Percentiles rank a stretch among this genome's conserved stretches.
phyloP scores from a whole-genome alignment of 1,140 invertebrate species.

The Drosophila punjabiensis region DNA sequence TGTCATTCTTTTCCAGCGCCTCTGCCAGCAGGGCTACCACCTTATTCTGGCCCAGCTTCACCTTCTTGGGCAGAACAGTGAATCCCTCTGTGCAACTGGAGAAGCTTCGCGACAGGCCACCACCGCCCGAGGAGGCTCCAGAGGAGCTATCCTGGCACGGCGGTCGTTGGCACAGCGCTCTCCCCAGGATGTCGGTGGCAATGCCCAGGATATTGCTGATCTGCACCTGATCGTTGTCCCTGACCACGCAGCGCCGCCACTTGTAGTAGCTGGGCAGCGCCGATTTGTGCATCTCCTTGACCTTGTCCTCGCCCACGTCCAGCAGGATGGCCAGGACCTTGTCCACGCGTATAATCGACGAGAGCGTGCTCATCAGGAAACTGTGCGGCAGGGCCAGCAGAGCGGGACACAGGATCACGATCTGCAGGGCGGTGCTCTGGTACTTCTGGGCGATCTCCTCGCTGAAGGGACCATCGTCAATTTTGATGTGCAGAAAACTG shows the following conservation, averaged over 20 bases:
- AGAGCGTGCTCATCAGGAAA: conserved; percentile 86
- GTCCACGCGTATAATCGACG: conserved; percentile 89
- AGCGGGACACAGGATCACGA: conserved; percentile 92
- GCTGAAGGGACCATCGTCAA: conserved; percentile 89
- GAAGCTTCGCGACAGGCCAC: conserved; percentile 72
- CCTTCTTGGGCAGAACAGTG: conserved; percentile 81
- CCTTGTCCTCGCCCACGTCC: conserved; percentile 89
- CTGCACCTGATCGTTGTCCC: conserved; percentile 92
- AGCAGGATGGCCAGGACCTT: conserved; percentile 92
- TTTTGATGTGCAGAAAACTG: conserved; percentile 90
- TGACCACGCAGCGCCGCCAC: conserved; percentile 91
- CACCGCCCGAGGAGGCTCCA: conserved; percentile 23
- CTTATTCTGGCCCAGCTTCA: conserved; percentile 90
- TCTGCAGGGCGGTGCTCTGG: conserved; percentile 89
- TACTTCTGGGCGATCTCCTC: conserved; percentile 87
- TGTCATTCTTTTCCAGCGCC: conserved; percentile 90
- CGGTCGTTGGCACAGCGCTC: conserved; percentile 87
- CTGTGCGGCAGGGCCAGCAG: conserved; percentile 88
- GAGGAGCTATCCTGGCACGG: conserved; percentile 79
- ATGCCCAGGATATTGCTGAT: conserved; percentile 92
- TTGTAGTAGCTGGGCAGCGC: conserved; percentile 90
- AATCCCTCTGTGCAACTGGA: conserved; percentile 81
- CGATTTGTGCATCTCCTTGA: conserved; percentile 88
- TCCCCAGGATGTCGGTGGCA: conserved; percentile 91
- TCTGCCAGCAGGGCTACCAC: conserved; percentile 92